phyloP scores from a whole-genome alignment of 1,140 invertebrate genomes.

The Anadara kagoshimensis region DNA sequence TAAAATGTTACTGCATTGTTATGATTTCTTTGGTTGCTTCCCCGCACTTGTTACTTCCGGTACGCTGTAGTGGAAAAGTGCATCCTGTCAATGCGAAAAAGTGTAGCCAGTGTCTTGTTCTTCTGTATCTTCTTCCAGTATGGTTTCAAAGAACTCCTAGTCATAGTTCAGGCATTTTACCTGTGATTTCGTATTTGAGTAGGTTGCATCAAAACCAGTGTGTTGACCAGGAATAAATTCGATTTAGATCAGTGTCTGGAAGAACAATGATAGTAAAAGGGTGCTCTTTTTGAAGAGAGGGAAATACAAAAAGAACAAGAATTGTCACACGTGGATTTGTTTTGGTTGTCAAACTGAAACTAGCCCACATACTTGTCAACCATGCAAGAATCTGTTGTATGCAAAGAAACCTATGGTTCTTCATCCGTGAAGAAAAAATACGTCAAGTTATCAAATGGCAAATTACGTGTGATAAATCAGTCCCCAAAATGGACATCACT shows the following conservation, averaged over 20 bases:
- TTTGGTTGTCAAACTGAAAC: no score
- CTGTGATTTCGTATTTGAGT: no score
- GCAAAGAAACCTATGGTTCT: slow-evolving; percentile 37
- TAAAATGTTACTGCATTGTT: no score
- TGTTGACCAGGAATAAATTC: neutral
- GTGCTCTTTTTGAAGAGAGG: neutral
- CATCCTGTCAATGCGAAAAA: no score
- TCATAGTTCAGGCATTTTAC: no score
- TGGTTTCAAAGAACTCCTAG: no score
- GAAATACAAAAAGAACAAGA: neutral
- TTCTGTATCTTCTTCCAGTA: no score
- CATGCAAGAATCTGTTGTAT: slow-evolving; percentile 17
- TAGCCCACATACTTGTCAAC: neutral
- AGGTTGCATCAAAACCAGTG: neutral
- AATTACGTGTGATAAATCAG: slow-evolving; percentile 17
- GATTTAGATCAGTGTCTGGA: neutral
- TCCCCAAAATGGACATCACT: slow-evolving; percentile 36
- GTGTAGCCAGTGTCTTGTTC: no score
- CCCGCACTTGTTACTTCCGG: no score
- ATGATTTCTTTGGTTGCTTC: no score
- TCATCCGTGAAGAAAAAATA: slow-evolving; percentile 38
- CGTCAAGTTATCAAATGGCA: slow-evolving; percentile 20
- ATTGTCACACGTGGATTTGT: slow-evolving; percentile 3
- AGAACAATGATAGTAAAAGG: neutral
- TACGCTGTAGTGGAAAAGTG: no score